A percentile compares a stretch with the other conserved stretches of the same genome.
Conservation (phyloP, 1,140 invertebrate genomes). For the Drosophila kohkoa region DNA sequence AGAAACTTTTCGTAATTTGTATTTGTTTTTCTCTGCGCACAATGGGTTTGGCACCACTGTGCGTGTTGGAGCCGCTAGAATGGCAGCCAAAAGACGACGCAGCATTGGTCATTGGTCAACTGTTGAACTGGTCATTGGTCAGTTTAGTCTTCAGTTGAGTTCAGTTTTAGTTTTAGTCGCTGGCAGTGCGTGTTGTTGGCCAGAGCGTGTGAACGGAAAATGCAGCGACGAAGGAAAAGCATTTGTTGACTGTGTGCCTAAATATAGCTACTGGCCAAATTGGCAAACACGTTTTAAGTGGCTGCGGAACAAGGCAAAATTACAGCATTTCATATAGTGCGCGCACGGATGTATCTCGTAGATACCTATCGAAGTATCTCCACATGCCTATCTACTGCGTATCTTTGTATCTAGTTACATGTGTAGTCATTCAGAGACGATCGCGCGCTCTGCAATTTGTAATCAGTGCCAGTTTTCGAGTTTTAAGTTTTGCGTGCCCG, state of each 20-base stretch:
- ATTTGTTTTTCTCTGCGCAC: conserved; percentile 20
- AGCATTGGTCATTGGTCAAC: conserved; percentile 34
- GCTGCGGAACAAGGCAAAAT: conserved; percentile 29
- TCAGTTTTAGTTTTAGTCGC: conserved; percentile 25
- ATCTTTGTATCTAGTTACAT: conserved; percentile 20
- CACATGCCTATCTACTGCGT: conserved; percentile 8
- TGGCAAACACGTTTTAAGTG: conserved; percentile 47
- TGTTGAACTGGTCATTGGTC: conserved; percentile 33
- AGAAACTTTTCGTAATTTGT: conserved; percentile 43
- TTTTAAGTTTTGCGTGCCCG: conserved; percentile 26
- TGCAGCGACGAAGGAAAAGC: conserved; percentile 27
- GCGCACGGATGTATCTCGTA: conserved; percentile 24
- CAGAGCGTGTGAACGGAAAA: conserved; percentile 38
- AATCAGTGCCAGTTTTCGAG: conserved; percentile 33
- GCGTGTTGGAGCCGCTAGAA: conserved; percentile 35
- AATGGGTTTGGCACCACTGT: conserved; percentile 9
- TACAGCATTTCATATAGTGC: conserved; percentile 43
- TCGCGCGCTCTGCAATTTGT: background rate
- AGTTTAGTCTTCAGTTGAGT: conserved; percentile 31
- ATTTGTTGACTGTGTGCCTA: conserved; percentile 15
- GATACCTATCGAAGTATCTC: conserved; percentile 13
- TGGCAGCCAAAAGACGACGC: conserved; percentile 20
- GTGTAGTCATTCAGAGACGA: background rate
- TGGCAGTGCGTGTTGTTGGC: conserved; percentile 38
- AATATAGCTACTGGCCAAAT: conserved; percentile 41